Evolutionary conservation across 2,113 vertebrate genomes (phyloP).

Genomic region (Octodon degus): DNA sequence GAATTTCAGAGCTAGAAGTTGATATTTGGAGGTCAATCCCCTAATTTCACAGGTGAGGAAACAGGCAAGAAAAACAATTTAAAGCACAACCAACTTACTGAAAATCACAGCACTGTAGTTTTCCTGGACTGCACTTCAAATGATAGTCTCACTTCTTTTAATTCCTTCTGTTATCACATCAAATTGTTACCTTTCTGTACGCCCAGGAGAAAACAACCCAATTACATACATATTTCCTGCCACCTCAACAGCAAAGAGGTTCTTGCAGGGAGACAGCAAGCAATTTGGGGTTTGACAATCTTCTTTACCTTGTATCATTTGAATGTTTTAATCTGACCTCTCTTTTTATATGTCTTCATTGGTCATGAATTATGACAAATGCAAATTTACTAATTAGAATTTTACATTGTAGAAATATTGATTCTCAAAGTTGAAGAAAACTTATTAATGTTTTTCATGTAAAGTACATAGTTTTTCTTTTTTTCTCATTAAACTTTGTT

Average conservation of each 20-base stretch:
- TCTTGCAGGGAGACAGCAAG: not conserved
- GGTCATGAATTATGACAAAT: not conserved
- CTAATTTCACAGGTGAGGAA: not conserved
- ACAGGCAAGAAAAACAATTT: not conserved
- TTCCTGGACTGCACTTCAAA: not conserved
- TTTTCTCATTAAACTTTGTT: not conserved
- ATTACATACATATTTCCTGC: not conserved
- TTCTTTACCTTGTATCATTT: not conserved
- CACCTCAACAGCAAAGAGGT: not conserved
- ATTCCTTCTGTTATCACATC: not conserved
- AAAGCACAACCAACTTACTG: not conserved
- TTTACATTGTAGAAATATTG: not conserved
- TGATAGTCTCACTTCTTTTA: not conserved
- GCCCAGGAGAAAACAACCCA: not conserved
- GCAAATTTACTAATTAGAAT: constrained; percentile 29
- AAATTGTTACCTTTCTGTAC: not conserved
- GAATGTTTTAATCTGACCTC: not conserved
- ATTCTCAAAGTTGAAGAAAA: not conserved
- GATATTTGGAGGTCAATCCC: not conserved
- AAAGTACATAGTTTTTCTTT: not conserved
- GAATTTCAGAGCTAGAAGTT: constrained; percentile 16
- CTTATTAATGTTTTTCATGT: not conserved
- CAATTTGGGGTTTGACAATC: not conserved
- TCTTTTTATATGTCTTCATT: not conserved
- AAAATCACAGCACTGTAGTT: not conserved